Conservation (phyloP, 2,113 vertebrate species). For the Campylomormyrus numenius region DNA sequence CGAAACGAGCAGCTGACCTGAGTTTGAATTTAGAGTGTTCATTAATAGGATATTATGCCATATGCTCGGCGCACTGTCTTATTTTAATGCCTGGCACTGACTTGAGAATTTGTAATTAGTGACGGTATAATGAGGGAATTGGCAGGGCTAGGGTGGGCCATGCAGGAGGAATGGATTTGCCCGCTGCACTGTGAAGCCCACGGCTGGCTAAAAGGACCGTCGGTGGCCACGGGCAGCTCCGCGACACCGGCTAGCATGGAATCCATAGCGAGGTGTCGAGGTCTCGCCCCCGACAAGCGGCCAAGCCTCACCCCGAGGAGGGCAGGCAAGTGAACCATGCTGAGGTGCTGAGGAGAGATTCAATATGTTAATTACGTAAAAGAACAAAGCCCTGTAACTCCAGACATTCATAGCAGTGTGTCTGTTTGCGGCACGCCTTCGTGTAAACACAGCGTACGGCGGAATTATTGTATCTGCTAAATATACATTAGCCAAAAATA, state of each 20-base stretch:
- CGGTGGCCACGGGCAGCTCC: not conserved
- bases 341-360: not conserved
- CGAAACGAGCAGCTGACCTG: constrained; percentile 93
- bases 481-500: constrained; percentile 1
- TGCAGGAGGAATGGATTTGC: constrained; percentile 66
- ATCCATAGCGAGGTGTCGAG: not conserved
- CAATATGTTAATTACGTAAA: not conserved
- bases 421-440: not conserved
- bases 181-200: constrained; percentile 52
- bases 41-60: constrained; percentile 99
- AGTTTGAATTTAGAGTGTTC: constrained; percentile 99
- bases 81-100: constrained; percentile 90
- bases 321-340: not conserved
- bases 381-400: not conserved
- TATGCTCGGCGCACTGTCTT: constrained; percentile 94
- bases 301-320: not conserved
- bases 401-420: not conserved
- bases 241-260: not conserved
- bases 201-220: not conserved
- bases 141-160: constrained; percentile 83
- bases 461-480: not conserved
- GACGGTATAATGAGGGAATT: constrained; percentile 96
- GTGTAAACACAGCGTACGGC: not conserved
- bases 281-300: not conserved
- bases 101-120: constrained; percentile 99